Base-by-base conservation (phyloP, 2,113 vertebrate species). In the Macquaria ambigua region DNA sequence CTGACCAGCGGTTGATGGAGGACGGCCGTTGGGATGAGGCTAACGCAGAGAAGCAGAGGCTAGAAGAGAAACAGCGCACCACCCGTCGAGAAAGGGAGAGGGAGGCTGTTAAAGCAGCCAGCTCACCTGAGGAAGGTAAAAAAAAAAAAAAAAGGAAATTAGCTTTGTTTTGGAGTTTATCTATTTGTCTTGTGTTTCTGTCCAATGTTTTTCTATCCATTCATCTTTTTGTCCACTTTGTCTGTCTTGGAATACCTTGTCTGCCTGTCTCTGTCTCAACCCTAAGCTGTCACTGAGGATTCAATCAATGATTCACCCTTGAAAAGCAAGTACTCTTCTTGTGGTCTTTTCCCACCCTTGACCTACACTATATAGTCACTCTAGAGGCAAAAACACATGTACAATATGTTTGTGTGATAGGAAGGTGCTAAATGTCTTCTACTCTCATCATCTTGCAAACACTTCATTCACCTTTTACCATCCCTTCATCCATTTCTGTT, bases 1-100 rank as follows among this genome's bases (percentile, higher is more conserved):
- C 98, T 0, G 98, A 99, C 92, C 98, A 99, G 93, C 94, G 97
- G 9, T 91, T 99, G 8, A 99, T 99, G 98, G 98, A 99, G 86
- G 97, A 97, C 0, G 98, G 98, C 0, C 95, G 95, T 20, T 99
- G 98, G 98, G 98, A 99, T 1, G 97, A 99, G 64, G 98, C 98
- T 28, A 99, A 99, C 0, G 95, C 96, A 0, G 98, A 99, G 92
- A 99, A 99, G 70, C 98, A 99, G 89, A 94, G 97, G 31, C 95
- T 99, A 12, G 98, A 99, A 92, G 98, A 99, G 87, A 99, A 99
- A 7, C 98, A 99, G n/a, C 96, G 98, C 6, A 93, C 85, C 0
- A 91, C 94, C 46, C 96, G 98, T 8, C 95, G 97, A 77, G 97
- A 96, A 78, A 92, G 98, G 14, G 98, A 99, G 90, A 94, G 97